Evolutionary conservation across 2,888 invertebrate genomes (phyloP).

Genomic region (Noctua pronuba): DNA sequence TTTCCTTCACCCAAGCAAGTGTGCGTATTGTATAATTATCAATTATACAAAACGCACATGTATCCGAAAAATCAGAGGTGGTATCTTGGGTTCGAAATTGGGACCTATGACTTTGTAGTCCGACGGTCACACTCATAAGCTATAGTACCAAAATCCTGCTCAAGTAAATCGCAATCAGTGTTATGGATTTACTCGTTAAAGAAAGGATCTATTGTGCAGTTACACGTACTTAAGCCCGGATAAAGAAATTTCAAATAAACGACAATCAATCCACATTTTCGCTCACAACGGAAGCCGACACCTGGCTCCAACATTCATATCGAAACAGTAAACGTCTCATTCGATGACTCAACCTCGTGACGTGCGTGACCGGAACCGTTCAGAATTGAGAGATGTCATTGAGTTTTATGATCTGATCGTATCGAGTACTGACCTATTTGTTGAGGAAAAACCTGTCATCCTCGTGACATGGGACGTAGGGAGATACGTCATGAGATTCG

Average conservation of each 20-base stretch:
- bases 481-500: slow-evolving; percentile 22
- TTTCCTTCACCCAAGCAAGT: no score
- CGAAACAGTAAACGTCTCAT: background rate
- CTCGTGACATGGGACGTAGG: background rate
- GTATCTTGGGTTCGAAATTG: no score
- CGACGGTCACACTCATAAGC: no score
- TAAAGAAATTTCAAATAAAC: background rate
- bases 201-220: background rate
- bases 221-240: background rate
- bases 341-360: slow-evolving; percentile 31
- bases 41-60: no score
- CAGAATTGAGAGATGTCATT: slow-evolving; percentile 50
- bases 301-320: background rate
- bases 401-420: slow-evolving; percentile 47
- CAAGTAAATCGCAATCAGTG: background rate
- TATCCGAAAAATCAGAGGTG: no score
- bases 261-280: background rate
- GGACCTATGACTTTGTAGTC: no score
- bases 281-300: slow-evolving; percentile 3
- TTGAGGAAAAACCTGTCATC: slow-evolving; percentile 53
- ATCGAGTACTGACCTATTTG: slow-evolving; percentile 55
- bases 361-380: slow-evolving; percentile 39
- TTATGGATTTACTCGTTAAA: background rate
- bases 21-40: no score
- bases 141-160: background rate